Base-by-base conservation (phyloP, 2,797 vertebrate species). In the Pangasius mekongensis region DNA sequence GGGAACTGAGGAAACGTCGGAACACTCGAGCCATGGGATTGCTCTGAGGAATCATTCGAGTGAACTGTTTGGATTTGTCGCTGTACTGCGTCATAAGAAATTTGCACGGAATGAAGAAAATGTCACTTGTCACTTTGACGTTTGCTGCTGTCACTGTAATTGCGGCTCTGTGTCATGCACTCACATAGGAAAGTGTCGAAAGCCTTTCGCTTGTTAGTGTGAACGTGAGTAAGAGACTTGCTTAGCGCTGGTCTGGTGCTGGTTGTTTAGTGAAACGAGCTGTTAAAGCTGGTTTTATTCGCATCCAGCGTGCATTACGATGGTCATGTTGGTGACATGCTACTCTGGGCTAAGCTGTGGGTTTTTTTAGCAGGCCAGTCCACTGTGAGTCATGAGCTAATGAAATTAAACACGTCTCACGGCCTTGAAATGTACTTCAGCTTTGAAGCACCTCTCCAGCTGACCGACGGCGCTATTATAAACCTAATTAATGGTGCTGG, bases 381-480 rank as follows among this genome's bases (percentile, higher is more conserved):
- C 62, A 67, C 71, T 62, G 83, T 86, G 81, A 90, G 81, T 90
- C 78, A 90, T 85, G 58, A 86, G 76, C 87, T 92, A 90, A 91
- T 91, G 90, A 71, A 91, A 91, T 92, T 82, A 92, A 89, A 84
- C 56, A 77, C 80, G 83, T 88, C 84, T 90, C 87, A 82, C 66
- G 58, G 82, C 88, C 84, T 87, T 89, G 82, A 91, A 90, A 86
- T 58, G 58, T 71, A 89, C 88, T 90, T 89, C 86, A 89, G 84
- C 69, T 85, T 77, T 89, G 81, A 67, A 91, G 89, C 86, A 88
- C 76, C 88, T 91, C 89, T 90, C 86, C 67, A 86, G 89, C 85
- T 39, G 58, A 78, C 76, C 84, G 86, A 86, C 85, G 86, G 81
- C 62, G 49, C 83, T 86, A 87, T 90, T 89, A 89, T 88, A 86